These are phyloP conservation scores for Stenurella melanura DNA, from an alignment of 2,888 invertebrate genomes.

Conservation along the genomic window DNA sequence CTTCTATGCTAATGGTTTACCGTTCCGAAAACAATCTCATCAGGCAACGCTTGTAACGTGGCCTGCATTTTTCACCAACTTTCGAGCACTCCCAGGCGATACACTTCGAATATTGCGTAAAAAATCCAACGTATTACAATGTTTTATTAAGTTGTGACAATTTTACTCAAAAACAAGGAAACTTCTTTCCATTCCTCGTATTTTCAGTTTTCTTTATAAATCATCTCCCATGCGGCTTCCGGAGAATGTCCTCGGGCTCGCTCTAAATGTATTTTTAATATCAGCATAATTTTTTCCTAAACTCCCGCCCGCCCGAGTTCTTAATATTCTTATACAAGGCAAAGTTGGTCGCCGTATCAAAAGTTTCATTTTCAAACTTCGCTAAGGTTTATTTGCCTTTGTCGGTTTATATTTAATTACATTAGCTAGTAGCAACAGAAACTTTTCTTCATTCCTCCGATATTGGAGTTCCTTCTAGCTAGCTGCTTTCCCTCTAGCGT, in stretches of 20 bases:
- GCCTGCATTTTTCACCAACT: not conserved
- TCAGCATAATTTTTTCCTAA: constrained; percentile 21
- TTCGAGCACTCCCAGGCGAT: too few species aligned
- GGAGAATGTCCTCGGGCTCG: constrained; percentile 9
- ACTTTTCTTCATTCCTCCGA: constrained; percentile 51
- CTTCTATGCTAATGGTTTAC: too few species aligned
- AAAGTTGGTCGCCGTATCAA: constrained; percentile 41
- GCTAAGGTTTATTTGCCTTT: constrained; percentile 59
- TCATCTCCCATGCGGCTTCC: constrained; percentile 15
- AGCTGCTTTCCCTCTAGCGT: not conserved
- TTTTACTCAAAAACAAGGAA: not conserved
- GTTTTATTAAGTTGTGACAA: not conserved
- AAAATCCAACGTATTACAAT: not conserved
- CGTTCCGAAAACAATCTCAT: too few species aligned
- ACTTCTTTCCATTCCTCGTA: not conserved
- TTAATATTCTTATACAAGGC: constrained; percentile 36
- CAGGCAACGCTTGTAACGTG: not conserved
- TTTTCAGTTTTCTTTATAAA: constrained; percentile 20
- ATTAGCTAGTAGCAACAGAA: constrained; percentile 57
- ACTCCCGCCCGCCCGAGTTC: not conserved
- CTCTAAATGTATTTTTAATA: constrained; percentile 29
- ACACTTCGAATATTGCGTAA: too few species aligned
- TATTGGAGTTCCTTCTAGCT: constrained; percentile 15
- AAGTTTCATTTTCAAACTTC: constrained; percentile 53
- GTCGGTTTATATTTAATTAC: constrained; percentile 62